Percentiles rank a stretch among this genome's conserved stretches.
These are phyloP conservation scores for Xestia rhomboidea DNA, from an alignment of 2,888 invertebrate species.

Conservation along the genomic window DNA sequence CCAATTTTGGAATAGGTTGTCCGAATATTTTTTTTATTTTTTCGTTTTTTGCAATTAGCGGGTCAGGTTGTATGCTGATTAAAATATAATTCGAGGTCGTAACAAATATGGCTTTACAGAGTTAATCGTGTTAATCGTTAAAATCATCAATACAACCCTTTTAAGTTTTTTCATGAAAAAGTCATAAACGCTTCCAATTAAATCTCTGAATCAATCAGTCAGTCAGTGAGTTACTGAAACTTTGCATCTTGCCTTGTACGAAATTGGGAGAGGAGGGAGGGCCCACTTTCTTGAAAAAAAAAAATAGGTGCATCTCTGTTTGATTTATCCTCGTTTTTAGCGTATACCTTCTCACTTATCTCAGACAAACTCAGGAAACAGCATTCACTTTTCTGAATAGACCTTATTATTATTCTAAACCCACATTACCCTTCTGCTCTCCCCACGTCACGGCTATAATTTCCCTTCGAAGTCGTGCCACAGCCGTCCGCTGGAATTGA, in stretches of 20 bases:
- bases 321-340: not conserved
- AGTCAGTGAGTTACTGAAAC: not conserved
- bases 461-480: slow-evolving; percentile 67
- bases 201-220: not conserved
- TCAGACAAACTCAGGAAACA: not conserved
- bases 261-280: not conserved
- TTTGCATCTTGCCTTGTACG: not conserved
- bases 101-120: too few species aligned
- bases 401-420: not conserved
- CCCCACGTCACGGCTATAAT: slow-evolving; percentile 55
- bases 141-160: too few species aligned
- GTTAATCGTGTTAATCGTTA: too few species aligned
- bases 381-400: not conserved
- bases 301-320: not conserved
- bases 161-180: too few species aligned
- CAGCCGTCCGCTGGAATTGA: slow-evolving; percentile 70
- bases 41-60: too few species aligned
- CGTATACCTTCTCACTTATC: not conserved
- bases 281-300: not conserved
- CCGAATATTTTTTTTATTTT: too few species aligned
- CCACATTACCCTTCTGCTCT: slow-evolving; percentile 26
- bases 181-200: too few species aligned
- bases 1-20: not conserved
- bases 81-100: too few species aligned
- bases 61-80: too few species aligned